Evolutionary conservation across 1,140 invertebrate genomes (phyloP).

Genomic region (Agrilus planipennis): DNA sequence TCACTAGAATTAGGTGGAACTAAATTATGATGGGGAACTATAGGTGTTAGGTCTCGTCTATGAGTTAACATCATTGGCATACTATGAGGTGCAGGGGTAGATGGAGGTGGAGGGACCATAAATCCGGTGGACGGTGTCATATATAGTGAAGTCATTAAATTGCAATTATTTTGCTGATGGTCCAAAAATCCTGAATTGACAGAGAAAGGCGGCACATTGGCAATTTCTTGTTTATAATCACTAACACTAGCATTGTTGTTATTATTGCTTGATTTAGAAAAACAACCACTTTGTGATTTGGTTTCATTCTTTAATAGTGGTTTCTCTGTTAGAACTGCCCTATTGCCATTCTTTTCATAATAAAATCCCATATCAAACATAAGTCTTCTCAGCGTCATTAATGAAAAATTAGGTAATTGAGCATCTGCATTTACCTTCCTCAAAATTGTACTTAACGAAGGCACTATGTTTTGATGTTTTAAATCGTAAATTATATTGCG

Average conservation of each 20-base stretch:
- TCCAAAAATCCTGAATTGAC: slow-evolving; percentile 2
- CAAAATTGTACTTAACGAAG: slow-evolving; percentile 27
- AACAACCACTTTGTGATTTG: too few relatives aligned
- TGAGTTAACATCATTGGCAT: slow-evolving; percentile 14
- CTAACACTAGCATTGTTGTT: background rate
- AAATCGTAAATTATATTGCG: slow-evolving; percentile 27
- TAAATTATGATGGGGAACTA: background rate
- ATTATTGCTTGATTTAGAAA: too few relatives aligned
- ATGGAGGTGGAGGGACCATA: slow-evolving; percentile 5
- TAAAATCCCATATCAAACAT: slow-evolving; percentile 30
- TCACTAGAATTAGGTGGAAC: too few relatives aligned
- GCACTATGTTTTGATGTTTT: slow-evolving; percentile 23
- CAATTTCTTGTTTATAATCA: background rate
- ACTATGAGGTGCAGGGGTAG: background rate
- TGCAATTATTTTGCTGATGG: slow-evolving; percentile 2
- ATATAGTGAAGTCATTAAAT: too few relatives aligned
- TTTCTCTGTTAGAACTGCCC: slow-evolving; percentile 26
- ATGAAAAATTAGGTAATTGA: slow-evolving; percentile 25
- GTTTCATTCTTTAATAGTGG: slow-evolving; percentile 5
- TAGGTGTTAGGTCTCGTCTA: slow-evolving; percentile 10
- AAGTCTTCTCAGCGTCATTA: slow-evolving; percentile 28
- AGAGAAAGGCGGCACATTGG: background rate
- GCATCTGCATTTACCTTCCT: slow-evolving; percentile 22
- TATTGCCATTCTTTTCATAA: slow-evolving; percentile 29
- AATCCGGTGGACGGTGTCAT: too few relatives aligned